phyloP scores from a whole-genome alignment of 2,888 invertebrate species.

The Caenorhabditis afra region DNA sequence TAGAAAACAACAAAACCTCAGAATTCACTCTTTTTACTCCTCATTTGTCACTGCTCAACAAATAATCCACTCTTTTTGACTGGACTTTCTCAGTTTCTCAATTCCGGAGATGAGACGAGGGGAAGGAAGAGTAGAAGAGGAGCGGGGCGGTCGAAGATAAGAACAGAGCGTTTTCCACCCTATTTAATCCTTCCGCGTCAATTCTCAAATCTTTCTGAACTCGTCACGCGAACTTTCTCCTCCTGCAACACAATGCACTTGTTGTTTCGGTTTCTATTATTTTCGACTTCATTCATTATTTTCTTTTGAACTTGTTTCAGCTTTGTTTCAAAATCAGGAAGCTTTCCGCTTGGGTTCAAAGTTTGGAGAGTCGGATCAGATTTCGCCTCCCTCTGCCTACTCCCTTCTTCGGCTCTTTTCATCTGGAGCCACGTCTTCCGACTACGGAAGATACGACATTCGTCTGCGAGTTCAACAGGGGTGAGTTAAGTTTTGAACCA shows the following conservation, averaged over 20 bases:
- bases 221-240: constrained; percentile 41
- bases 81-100: constrained; percentile 12
- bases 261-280: constrained; percentile 14
- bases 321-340: neutral
- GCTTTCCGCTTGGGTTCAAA: constrained; percentile 2
- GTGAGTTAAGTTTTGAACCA: too few relatives aligned
- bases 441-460: too few relatives aligned
- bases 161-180: constrained; percentile 52
- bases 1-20: constrained; percentile 10
- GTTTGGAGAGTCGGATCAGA: neutral
- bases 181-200: constrained; percentile 50
- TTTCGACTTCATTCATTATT: neutral
- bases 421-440: too few relatives aligned
- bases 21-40: constrained; percentile 3
- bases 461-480: too few relatives aligned
- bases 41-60: constrained; percentile 16
- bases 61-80: constrained; percentile 15
- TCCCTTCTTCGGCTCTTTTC: too few relatives aligned
- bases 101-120: too few relatives aligned
- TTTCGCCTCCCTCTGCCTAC: neutral
- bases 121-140: neutral
- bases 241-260: constrained; percentile 32
- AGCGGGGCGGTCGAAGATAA: constrained; percentile 35
- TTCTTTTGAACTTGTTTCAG: neutral
- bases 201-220: constrained; percentile 47